A percentile compares a stretch with the other conserved stretches of the same genome.
Evolutionary conservation across 1,140 invertebrate genomes (phyloP).

Genomic region (Oreohelix idahoensis): DNA sequence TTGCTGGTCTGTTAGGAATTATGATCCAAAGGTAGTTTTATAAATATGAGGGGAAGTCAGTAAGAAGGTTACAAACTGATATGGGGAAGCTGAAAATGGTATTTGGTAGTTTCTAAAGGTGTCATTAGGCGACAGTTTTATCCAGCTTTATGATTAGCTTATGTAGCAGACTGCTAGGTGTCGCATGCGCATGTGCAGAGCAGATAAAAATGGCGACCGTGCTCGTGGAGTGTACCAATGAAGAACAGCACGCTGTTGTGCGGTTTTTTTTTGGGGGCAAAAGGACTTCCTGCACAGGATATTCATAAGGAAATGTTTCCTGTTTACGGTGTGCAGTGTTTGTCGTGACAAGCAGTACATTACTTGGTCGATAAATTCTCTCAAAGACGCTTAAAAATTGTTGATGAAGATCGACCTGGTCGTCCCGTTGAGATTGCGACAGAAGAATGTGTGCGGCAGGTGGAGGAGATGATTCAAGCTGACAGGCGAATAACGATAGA

Average conservation of each 20-base stretch:
- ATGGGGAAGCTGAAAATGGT: no score
- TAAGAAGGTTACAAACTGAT: no score
- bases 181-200: background rate
- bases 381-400: background rate
- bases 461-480: background rate
- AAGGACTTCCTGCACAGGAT: background rate
- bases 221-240: background rate
- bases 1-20: no score
- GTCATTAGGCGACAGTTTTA: no score
- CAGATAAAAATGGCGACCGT: background rate
- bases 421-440: background rate
- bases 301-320: background rate
- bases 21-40: no score
- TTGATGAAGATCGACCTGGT: background rate
- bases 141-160: background rate
- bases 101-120: no score
- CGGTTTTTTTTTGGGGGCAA: background rate
- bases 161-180: background rate
- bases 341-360: background rate
- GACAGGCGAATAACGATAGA: no score
- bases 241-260: background rate
- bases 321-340: background rate
- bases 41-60: no score
- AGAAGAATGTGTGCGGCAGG: background rate
- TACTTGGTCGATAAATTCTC: background rate